Evolutionary conservation across 2,888 invertebrate genomes (phyloP).

Genomic region (Heliconius sara): DNA sequence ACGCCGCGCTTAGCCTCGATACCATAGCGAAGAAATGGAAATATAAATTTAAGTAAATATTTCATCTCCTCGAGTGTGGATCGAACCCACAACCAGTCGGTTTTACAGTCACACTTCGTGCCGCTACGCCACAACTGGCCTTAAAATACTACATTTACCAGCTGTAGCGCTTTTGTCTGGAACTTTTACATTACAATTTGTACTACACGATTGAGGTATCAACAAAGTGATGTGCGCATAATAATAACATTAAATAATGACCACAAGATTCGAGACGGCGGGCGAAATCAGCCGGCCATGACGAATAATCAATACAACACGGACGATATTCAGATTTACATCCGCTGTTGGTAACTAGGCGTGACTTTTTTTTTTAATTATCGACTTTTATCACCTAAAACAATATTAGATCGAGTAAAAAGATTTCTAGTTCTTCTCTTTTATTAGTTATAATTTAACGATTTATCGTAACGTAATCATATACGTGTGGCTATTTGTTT

Average conservation of each 20-base stretch:
- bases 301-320: slow-evolving; percentile 50
- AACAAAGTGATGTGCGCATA: slow-evolving; percentile 39
- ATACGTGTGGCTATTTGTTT: too few relatives aligned
- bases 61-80: too few relatives aligned
- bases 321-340: slow-evolving; percentile 49
- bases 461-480: background rate
- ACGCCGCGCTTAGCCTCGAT: too few relatives aligned
- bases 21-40: too few relatives aligned
- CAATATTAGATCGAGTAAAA: background rate
- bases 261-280: slow-evolving; percentile 40
- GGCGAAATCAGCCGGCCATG: slow-evolving; percentile 45
- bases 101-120: too few relatives aligned
- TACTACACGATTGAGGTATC: slow-evolving; percentile 26
- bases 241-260: slow-evolving; percentile 46
- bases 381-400: slow-evolving; percentile 27
- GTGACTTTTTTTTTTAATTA: slow-evolving; percentile 43
- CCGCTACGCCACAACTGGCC: too few relatives aligned
- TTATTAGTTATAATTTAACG: background rate
- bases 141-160: background rate
- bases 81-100: too few relatives aligned
- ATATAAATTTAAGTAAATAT: too few relatives aligned
- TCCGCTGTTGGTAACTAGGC: slow-evolving; percentile 46
- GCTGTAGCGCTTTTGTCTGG: background rate
- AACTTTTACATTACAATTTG: slow-evolving; percentile 13
- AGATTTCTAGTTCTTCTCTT: too few relatives aligned